These are phyloP conservation scores for Agelas oroides DNA, from an alignment of 37 sponge, comb jelly and placozoan species.

Conservation along the genomic window DNA sequence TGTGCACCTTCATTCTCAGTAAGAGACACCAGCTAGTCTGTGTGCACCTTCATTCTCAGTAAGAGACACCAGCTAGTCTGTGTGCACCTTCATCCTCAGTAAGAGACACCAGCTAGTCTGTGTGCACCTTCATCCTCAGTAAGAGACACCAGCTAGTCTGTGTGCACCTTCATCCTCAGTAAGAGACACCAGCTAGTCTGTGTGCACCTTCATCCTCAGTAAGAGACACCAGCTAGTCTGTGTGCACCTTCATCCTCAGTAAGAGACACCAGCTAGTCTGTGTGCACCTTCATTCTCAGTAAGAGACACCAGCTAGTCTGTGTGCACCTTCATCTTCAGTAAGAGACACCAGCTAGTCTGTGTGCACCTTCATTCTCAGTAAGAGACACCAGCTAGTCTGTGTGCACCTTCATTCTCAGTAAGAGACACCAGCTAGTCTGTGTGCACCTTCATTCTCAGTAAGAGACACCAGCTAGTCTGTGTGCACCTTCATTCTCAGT, in stretches of 20 bases:
- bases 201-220: slow-evolving; percentile 89
- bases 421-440: no score
- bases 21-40: no score
- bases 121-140: slow-evolving; percentile 89
- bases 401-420: slow-evolving; percentile 89
- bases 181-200: no score
- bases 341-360: no score
- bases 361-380: slow-evolving; percentile 89
- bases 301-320: no score
- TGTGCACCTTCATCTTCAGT: slow-evolving; percentile 89
- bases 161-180: slow-evolving; percentile 89
- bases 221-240: no score
- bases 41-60: slow-evolving; percentile 89
- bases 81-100: slow-evolving; percentile 89
- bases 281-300: slow-evolving; percentile 89
- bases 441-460: slow-evolving; percentile 89
- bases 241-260: slow-evolving; percentile 89
- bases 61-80: no score
- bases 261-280: no score
- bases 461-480: no score
- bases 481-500: slow-evolving; percentile 89
- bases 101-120: no score
- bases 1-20: slow-evolving; percentile 89
- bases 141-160: no score
- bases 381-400: no score